A percentile compares a stretch with the other conserved stretches of the same genome.
These are phyloP conservation scores for Plumapathes pennacea DNA, from an alignment of 92 coral and sea anemone species.

Conservation along the genomic window DNA sequence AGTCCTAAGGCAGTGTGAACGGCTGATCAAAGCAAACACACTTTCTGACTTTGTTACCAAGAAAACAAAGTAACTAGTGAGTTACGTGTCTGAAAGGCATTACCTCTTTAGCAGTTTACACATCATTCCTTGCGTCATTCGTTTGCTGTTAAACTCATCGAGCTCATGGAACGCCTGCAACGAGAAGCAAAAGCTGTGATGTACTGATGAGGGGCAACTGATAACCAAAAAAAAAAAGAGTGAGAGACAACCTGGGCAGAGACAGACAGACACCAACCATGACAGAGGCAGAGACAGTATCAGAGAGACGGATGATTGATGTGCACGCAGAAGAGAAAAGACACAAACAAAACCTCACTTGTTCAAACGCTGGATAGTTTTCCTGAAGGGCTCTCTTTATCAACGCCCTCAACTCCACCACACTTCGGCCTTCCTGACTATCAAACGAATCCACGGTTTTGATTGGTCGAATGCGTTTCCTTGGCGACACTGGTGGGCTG, in stretches of 20 bases:
- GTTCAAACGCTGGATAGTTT: constrained; percentile 77
- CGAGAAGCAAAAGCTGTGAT: too few relatives aligned
- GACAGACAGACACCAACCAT: not conserved
- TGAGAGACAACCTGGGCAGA: not conserved
- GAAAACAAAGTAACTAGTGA: too few relatives aligned
- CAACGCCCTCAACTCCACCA: constrained; percentile 63
- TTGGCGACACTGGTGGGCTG: constrained; percentile 82
- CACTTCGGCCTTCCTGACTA: constrained; percentile 89
- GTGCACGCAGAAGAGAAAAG: not conserved
- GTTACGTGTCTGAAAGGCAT: too few relatives aligned
- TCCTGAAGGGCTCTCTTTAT: constrained; percentile 61
- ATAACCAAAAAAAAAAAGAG: not conserved
- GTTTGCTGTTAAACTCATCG: constrained; percentile 93
- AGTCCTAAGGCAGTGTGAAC: too few relatives aligned
- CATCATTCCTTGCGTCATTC: constrained; percentile 83
- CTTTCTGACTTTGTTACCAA: too few relatives aligned
- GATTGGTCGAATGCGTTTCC: constrained; percentile 72
- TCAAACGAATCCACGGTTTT: constrained; percentile 82
- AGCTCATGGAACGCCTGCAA: constrained; percentile 89
- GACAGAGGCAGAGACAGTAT: not conserved
- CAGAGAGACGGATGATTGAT: too few relatives aligned
- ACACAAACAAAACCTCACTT: constrained; percentile 42
- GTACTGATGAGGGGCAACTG: too few relatives aligned
- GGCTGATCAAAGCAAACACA: too few relatives aligned
- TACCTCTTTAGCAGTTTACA: constrained; percentile 72